phyloP scores from a whole-genome alignment of 92 coral and sea anemone species.

The Umimayanthus kanabou region DNA sequence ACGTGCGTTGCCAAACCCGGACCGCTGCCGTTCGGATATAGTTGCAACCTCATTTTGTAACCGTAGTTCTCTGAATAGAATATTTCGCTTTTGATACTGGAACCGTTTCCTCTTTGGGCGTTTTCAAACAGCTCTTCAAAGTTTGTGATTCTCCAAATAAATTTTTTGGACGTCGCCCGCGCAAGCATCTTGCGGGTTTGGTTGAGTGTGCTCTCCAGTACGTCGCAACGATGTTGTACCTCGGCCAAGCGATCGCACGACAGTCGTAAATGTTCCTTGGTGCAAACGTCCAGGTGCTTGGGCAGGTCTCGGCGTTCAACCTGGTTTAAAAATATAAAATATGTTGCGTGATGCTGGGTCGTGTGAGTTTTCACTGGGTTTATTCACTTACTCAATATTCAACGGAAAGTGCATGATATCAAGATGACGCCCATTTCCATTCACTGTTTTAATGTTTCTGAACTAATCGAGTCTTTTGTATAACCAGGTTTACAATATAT shows the following conservation, averaged over 20 bases:
- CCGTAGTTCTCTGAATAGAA: slow-evolving; percentile 40
- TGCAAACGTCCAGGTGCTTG: slow-evolving; percentile 8
- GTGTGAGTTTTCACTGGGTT: too few species aligned
- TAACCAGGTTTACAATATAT: too few species aligned
- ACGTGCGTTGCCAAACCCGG: slow-evolving; percentile 19
- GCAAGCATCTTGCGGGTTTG: slow-evolving; percentile 11
- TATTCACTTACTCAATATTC: too few species aligned
- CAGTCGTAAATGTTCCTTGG: slow-evolving; percentile 30
- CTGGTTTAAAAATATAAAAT: background rate
- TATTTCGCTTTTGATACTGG: slow-evolving; percentile 35
- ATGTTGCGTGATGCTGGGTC: background rate
- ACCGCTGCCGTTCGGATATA: slow-evolving; percentile 38
- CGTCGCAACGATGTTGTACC: slow-evolving; percentile 24
- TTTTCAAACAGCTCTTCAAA: slow-evolving; percentile 30
- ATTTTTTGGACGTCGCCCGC: slow-evolving; percentile 23
- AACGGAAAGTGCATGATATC: too few species aligned
- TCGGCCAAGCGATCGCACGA: slow-evolving; percentile 31
- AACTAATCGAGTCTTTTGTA: too few species aligned
- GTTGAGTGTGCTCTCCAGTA: background rate
- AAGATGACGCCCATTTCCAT: too few species aligned
- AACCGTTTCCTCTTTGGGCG: slow-evolving; percentile 18
- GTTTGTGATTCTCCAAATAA: slow-evolving; percentile 33
- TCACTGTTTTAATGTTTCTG: too few species aligned
- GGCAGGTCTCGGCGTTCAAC: slow-evolving; percentile 36
- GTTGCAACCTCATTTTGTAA: slow-evolving; percentile 40